phyloP scores from a whole-genome alignment of 92 coral and sea anemone genomes.

The Galaxea fascicularis region DNA sequence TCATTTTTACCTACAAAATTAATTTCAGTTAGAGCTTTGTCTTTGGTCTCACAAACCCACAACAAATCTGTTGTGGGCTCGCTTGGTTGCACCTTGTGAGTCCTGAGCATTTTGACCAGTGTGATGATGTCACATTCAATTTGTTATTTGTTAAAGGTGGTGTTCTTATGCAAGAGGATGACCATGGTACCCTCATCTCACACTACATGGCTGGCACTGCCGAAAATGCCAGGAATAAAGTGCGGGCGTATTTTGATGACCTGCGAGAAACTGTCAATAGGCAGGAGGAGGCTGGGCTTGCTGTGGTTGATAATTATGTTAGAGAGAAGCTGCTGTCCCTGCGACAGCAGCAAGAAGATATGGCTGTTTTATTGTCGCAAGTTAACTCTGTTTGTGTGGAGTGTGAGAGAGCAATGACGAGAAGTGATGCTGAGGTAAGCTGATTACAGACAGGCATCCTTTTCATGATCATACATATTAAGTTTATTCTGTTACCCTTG shows the following conservation, averaged over 20 bases:
- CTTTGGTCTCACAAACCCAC: no score
- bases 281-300: constrained; percentile 99
- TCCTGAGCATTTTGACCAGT: no score
- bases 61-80: no score
- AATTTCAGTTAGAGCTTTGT: no score
- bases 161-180: constrained; percentile 76
- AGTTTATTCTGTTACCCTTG: no score
- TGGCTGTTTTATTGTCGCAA: constrained; percentile 95
- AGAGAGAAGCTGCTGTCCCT: constrained; percentile 92
- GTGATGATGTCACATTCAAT: no score
- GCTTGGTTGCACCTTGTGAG: no score
- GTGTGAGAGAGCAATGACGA: constrained; percentile 92
- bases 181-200: constrained; percentile 68
- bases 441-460: background rate
- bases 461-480: background rate
- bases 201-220: constrained; percentile 84
- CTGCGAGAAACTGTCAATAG: constrained; percentile 95
- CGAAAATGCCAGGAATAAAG: constrained; percentile 89
- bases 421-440: constrained; percentile 95
- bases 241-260: constrained; percentile 96
- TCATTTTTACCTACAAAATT: no score
- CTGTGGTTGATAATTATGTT: constrained; percentile 94
- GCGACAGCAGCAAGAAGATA: constrained; percentile 98
- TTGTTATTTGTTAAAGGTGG: constrained; percentile 77
- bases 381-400: constrained; percentile 91